phyloP scores from a whole-genome alignment of 2,888 invertebrate genomes.

The Drosophila suboccidentalis region DNA sequence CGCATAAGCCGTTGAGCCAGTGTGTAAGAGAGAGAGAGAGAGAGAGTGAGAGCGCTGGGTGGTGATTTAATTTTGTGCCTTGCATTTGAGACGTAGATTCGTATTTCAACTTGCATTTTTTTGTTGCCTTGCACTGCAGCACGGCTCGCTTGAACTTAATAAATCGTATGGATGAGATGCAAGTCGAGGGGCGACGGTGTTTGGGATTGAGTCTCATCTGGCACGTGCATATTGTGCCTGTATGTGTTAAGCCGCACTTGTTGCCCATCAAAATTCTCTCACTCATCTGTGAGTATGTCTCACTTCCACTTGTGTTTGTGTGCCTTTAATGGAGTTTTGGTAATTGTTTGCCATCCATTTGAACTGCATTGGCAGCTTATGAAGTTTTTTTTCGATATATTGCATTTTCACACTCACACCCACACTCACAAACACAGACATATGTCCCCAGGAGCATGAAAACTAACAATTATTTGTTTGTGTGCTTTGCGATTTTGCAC shows the following conservation, averaged over 20 bases:
- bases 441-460: background rate
- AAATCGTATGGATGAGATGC: constrained; percentile 52
- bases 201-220: constrained; percentile 35
- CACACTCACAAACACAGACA: background rate
- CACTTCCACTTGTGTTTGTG: background rate
- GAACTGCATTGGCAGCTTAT: constrained; percentile 31
- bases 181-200: constrained; percentile 15
- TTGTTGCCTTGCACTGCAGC: constrained; percentile 3
- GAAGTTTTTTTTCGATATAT: constrained; percentile 22
- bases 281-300: constrained; percentile 9
- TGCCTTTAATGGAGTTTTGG: constrained; percentile 28
- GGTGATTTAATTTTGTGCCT: constrained; percentile 33
- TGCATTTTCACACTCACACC: constrained; percentile 9
- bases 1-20: constrained; percentile 29
- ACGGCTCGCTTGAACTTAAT: constrained; percentile 51
- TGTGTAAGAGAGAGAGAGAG: background rate
- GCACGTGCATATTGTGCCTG: constrained; percentile 7
- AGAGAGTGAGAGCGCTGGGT: background rate
- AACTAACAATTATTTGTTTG: constrained; percentile 13
- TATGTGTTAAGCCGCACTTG: constrained; percentile 40
- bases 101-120: constrained; percentile 39
- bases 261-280: constrained; percentile 44
- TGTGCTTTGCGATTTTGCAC: constrained; percentile 5
- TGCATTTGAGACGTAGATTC: constrained; percentile 20
- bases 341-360: constrained; percentile 57